Evolutionary conservation across 2,888 invertebrate genomes (phyloP).

Genomic region (Spodoptera exigua): DNA sequence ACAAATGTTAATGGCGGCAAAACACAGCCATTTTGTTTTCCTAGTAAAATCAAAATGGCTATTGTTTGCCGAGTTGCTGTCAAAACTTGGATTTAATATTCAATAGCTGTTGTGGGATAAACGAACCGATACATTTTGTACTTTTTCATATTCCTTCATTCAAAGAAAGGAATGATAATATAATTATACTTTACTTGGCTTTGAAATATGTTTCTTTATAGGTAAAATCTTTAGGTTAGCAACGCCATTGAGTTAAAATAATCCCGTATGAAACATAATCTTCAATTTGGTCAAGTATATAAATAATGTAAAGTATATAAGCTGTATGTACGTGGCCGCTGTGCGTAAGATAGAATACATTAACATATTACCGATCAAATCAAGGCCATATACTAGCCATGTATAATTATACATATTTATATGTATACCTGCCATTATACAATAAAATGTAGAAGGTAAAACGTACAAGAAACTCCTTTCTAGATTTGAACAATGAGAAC

Average conservation of each 20-base stretch:
- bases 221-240: constrained; percentile 11
- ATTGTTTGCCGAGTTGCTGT: no score
- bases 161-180: no score
- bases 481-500: no score
- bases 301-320: constrained; percentile 37
- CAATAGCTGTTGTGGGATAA: no score
- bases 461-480: background rate
- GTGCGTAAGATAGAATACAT: constrained; percentile 58
- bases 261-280: constrained; percentile 28
- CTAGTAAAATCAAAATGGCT: no score
- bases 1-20: no score
- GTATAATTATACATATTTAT: constrained; percentile 49
- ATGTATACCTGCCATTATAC: constrained; percentile 34
- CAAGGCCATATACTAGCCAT: constrained; percentile 63
- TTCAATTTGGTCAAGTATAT: constrained; percentile 49
- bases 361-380: constrained; percentile 70
- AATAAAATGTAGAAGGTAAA: constrained; percentile 33
- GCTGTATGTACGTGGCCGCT: constrained; percentile 36
- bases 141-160: no score
- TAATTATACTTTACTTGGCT: no score
- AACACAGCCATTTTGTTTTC: no score
- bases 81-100: no score
- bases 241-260: constrained; percentile 22
- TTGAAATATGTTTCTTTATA: no score
- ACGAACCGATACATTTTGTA: no score